Evolutionary conservation across 2,797 vertebrate genomes (phyloP).

Genomic region (Galaxias olidus): DNA sequence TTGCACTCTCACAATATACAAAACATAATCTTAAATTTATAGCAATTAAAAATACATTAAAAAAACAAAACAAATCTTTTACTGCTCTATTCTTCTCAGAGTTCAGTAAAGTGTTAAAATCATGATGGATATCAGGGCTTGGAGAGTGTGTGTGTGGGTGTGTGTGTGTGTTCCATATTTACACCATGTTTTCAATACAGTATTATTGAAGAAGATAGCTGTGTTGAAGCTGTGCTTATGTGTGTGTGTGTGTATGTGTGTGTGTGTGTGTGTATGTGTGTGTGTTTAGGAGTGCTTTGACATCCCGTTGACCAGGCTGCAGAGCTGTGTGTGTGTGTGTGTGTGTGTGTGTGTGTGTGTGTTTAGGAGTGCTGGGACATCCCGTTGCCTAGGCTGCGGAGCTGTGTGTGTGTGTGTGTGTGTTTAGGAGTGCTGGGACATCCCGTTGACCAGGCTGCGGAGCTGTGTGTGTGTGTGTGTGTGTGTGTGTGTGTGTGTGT

Average conservation of each 20-base stretch:
- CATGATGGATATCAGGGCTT: neutral
- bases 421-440: slow-evolving; percentile 89
- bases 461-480: slow-evolving; percentile 79
- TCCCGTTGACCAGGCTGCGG: slow-evolving; percentile 91
- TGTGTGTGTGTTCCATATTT: slow-evolving; percentile 28
- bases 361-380: slow-evolving; percentile 86
- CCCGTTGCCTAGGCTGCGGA: slow-evolving; percentile 91
- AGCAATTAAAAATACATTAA: slow-evolving; percentile 68
- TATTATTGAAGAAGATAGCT: slow-evolving; percentile 13
- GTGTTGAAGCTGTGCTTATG: slow-evolving; percentile 3
- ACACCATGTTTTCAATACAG: slow-evolving; percentile 40
- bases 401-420: slow-evolving; percentile 67
- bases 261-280: slow-evolving; percentile 33
- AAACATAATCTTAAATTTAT: slow-evolving; percentile 59
- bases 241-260: slow-evolving; percentile 48
- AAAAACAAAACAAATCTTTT: slow-evolving; percentile 30
- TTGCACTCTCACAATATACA: slow-evolving; percentile 66
- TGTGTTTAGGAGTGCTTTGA: slow-evolving; percentile 22
- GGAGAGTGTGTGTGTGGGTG: neutral
- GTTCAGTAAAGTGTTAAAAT: slow-evolving; percentile 38
- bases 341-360: slow-evolving; percentile 15
- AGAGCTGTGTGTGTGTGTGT: neutral
- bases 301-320: no score
- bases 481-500: slow-evolving; percentile 34
- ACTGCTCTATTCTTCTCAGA: slow-evolving; percentile 39